phyloP scores from a whole-genome alignment of 2,113 vertebrate species.

The Hippopotamus amphibius region DNA sequence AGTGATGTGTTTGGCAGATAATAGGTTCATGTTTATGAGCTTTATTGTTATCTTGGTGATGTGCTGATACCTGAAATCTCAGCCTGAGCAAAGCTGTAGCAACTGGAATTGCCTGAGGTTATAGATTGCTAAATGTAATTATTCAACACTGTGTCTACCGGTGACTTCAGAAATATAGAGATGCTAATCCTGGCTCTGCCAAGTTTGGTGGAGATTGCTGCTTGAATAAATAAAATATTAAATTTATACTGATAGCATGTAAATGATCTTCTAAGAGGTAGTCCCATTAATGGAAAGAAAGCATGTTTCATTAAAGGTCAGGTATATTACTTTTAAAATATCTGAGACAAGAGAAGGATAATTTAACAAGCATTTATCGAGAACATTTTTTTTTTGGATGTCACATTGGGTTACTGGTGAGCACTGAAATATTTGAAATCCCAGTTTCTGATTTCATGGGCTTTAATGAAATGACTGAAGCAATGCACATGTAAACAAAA shows the following conservation, averaged over 20 bases:
- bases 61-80: not conserved
- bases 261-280: constrained; percentile 19
- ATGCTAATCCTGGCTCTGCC: constrained; percentile 16
- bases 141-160: not conserved
- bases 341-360: constrained; percentile 20
- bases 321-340: constrained; percentile 5
- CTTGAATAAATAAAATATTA: constrained; percentile 22
- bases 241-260: not conserved
- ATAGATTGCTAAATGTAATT: constrained; percentile 15
- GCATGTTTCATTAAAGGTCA: constrained; percentile 50
- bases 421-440: not conserved
- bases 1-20: constrained; percentile 27
- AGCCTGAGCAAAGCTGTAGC: not conserved
- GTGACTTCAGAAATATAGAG: not conserved
- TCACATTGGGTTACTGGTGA: not conserved
- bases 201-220: not conserved
- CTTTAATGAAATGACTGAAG: not conserved
- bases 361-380: constrained; percentile 10
- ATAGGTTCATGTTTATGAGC: not conserved
- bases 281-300: constrained; percentile 19
- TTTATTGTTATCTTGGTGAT: constrained; percentile 18
- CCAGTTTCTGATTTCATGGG: not conserved
- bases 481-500: not conserved
- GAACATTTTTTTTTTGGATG: not conserved
- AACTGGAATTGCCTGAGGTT: constrained; percentile 21